These are phyloP conservation scores for Pseudopodoces humilis DNA, from an alignment of 2,113 vertebrate genomes.

Conservation along the genomic window DNA sequence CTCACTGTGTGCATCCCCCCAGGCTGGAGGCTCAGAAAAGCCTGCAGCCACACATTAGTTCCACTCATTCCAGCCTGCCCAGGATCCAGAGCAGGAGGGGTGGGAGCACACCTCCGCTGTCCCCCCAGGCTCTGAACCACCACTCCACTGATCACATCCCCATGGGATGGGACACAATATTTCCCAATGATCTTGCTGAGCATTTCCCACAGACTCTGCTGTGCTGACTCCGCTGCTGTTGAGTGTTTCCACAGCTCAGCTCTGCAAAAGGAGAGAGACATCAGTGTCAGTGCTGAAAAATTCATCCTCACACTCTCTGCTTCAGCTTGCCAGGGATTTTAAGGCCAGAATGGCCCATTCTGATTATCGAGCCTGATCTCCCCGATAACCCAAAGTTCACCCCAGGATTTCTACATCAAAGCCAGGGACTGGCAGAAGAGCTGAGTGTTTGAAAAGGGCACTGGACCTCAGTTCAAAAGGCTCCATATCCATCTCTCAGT, in stretches of 20 bases:
- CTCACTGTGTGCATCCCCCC: neutral
- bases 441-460: neutral
- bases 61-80: neutral
- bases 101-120: neutral
- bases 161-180: fast-evolving
- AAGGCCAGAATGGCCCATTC: neutral
- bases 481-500: neutral
- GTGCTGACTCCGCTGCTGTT: neutral
- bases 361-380: neutral
- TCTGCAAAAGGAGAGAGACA: neutral
- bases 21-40: neutral
- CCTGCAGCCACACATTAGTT: neutral
- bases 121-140: neutral
- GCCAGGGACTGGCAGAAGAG: neutral
- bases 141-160: neutral
- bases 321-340: neutral
- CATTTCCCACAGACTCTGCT: neutral
- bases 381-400: neutral
- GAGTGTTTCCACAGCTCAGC: neutral
- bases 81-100: neutral
- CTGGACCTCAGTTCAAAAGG: neutral
- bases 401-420: constrained; percentile 20
- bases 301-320: neutral
- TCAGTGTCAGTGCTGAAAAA: neutral
- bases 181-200: neutral